Base-by-base conservation (phyloP, 1,140 invertebrate species). In the Sogatella furcifera region DNA sequence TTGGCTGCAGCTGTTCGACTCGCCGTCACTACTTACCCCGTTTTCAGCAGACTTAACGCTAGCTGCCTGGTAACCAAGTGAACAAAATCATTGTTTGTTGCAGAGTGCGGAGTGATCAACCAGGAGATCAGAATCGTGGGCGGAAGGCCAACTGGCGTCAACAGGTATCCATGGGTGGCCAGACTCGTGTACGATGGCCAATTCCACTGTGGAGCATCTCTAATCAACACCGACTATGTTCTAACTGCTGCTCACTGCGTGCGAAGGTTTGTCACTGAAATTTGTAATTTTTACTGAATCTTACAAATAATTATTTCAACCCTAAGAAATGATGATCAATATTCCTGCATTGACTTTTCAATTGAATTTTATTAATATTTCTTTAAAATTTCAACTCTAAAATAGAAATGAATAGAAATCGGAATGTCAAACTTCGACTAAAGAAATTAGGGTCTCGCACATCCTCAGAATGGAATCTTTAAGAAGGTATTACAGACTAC, bases 181-280 rank as follows among this genome's bases (percentile, higher is more conserved):
- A 77, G 89, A 56, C 76, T 90, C 11, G 81, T 90, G 1, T 92
- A 92, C 69, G 86, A 91, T 70, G 86, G 88, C 0, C 88, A 89
- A 71, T 92, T 92, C 74, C 90, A 93, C 69, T 94, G 90, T 66
- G 89, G 90, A n/a, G 89, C 84, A n/a, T 89, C 88, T 15, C 75
- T 93, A 5, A 74, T 93, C 24, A 89, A 86, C 44, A 82, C 85
- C 67, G 78, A 81, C 66, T 84, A 81, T 67, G 78, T 85, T 43
- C 70, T 85, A 53, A 85, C 83, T 0, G 84, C 84, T 8, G 84
- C 83, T 8, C 84, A 85, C 69, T 85, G 84, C 66, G 76, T 85
- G 43, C 73, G 81, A 68, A 80, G 76, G 82, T 84, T 10, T 38
- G 34, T 38, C n/a, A n/a, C n/a, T n/a, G n/a, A 10, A 11, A 38